Evolutionary conservation across 2,888 invertebrate genomes (phyloP).

Genomic region (Acheta domesticus): DNA sequence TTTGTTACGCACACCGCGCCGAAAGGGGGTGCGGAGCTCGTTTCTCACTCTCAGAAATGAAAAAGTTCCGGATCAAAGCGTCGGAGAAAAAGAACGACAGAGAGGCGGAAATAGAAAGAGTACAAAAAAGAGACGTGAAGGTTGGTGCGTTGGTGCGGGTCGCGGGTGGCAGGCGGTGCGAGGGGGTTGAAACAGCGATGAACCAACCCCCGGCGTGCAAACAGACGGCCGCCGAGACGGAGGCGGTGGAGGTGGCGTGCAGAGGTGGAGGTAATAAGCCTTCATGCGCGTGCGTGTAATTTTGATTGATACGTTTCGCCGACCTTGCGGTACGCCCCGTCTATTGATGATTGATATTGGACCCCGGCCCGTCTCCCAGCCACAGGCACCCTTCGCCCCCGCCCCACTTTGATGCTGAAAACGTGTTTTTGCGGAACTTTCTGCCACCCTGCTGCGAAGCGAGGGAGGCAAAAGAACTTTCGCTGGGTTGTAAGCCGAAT

Average conservation of each 20-base stretch:
- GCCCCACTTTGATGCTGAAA: background rate
- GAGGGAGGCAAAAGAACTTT: background rate
- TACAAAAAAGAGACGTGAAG: background rate
- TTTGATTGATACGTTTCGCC: background rate
- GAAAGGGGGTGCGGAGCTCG: background rate
- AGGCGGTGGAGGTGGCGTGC: background rate
- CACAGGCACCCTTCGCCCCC: background rate
- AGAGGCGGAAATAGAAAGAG: background rate
- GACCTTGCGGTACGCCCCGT: background rate
- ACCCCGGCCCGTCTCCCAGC: background rate
- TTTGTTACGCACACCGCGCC: background rate
- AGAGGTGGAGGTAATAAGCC: background rate
- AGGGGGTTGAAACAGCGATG: background rate
- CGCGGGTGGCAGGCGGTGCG: background rate
- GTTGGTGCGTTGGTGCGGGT: background rate
- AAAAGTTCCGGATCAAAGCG: conserved; percentile 18
- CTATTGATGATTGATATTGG: conserved; percentile 12
- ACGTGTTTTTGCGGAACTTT: background rate
- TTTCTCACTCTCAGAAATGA: conserved; percentile 18
- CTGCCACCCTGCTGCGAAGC: background rate
- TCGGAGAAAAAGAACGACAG: conserved; percentile 6
- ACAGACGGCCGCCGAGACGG: too few species aligned
- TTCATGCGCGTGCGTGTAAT: conserved; percentile 1
- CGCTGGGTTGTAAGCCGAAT: background rate
- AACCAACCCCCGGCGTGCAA: too few species aligned